A percentile compares a stretch with the other conserved stretches of the same genome.
phyloP scores from a whole-genome alignment of 2,113 vertebrate species.

The Scortum barcoo region DNA sequence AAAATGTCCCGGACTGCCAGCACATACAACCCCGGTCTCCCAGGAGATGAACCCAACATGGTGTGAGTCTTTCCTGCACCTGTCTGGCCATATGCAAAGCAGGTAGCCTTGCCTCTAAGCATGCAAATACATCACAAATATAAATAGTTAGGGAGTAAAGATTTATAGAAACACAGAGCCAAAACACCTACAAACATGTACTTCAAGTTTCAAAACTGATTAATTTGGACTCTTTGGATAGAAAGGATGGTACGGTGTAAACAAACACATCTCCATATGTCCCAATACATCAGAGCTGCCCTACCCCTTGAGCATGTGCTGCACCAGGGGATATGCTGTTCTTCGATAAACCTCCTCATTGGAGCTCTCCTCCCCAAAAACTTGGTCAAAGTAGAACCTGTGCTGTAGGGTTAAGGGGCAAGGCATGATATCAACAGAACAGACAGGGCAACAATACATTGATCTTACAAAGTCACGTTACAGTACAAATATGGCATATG shows the following conservation, averaged over 20 bases:
- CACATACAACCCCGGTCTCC: slow-evolving; percentile 89
- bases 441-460: neutral
- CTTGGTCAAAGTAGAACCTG: slow-evolving; percentile 94
- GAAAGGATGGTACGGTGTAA: neutral
- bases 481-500: neutral
- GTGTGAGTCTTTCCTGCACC: slow-evolving; percentile 96
- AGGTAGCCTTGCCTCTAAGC: slow-evolving; percentile 91
- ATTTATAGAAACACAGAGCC: neutral
- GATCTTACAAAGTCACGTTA: neutral
- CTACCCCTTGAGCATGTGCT: slow-evolving; percentile 93
- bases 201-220: neutral
- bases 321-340: slow-evolving; percentile 91
- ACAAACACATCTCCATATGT: neutral
- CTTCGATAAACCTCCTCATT: slow-evolving; percentile 92
- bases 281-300: slow-evolving; percentile 17
- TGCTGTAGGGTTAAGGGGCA: slow-evolving; percentile 86
- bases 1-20: slow-evolving; percentile 93
- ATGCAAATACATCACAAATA: slow-evolving; percentile 35
- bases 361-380: slow-evolving; percentile 90
- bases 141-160: neutral
- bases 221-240: neutral
- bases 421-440: neutral
- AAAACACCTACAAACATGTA: neutral
- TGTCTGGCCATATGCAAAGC: slow-evolving; percentile 95
- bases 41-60: slow-evolving; percentile 90